These are phyloP conservation scores for Ascaphus truei DNA, from an alignment of 2,113 vertebrate genomes.

Conservation along the genomic window DNA sequence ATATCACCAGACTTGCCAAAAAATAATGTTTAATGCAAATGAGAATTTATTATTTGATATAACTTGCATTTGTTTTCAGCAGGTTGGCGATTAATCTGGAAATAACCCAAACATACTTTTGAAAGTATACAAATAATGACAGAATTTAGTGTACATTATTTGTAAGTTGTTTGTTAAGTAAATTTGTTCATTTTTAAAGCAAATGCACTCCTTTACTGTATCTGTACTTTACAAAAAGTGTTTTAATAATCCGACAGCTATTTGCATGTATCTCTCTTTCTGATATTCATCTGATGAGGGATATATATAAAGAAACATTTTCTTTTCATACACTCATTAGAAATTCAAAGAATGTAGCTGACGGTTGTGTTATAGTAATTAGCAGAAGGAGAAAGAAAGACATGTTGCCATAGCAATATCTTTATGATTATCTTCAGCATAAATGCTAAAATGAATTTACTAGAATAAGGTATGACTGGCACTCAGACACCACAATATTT, in stretches of 20 bases:
- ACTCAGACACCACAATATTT: constrained; percentile 71
- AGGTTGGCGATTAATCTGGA: too few species aligned
- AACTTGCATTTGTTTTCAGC: too few species aligned
- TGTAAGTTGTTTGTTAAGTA: too few species aligned
- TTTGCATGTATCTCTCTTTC: constrained; percentile 51
- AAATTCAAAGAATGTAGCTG: constrained; percentile 74
- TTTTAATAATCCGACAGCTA: constrained; percentile 47
- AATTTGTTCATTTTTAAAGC: background rate
- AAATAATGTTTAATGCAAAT: too few species aligned
- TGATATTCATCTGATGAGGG: constrained; percentile 44
- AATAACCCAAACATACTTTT: too few species aligned
- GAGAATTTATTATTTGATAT: too few species aligned
- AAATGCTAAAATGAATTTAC: constrained; percentile 76
- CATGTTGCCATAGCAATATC: constrained; percentile 74
- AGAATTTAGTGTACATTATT: too few species aligned
- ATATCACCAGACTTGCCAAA: too few species aligned
- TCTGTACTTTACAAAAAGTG: too few species aligned
- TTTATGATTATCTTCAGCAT: constrained; percentile 77
- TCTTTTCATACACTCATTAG: constrained; percentile 67
- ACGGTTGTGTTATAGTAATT: constrained; percentile 73
- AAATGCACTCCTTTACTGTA: background rate
- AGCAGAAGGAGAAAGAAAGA: constrained; percentile 64
- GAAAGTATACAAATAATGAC: too few species aligned
- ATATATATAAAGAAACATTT: constrained; percentile 54
- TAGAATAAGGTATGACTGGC: constrained; percentile 73